Percentiles rank a stretch among this genome's conserved stretches.
phyloP scores from a whole-genome alignment of 2,888 invertebrate genomes.

The Cantharis rustica region DNA sequence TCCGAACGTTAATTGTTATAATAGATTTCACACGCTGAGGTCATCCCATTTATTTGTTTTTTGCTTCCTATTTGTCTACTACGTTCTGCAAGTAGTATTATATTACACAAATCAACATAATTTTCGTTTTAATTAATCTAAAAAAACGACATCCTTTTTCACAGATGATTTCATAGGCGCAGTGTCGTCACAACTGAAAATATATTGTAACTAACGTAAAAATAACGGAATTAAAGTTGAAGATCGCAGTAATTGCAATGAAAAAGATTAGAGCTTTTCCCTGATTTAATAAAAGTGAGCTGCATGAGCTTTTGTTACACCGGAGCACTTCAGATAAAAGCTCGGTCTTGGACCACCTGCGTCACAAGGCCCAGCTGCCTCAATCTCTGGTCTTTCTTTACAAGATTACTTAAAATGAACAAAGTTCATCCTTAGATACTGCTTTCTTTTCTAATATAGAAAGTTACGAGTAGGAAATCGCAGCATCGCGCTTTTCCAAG shows the following conservation, averaged over 20 bases:
- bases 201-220: conserved; percentile 7
- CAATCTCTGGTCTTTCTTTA: conserved; percentile 50
- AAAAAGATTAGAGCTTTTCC: conserved; percentile 48
- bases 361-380: conserved; percentile 45
- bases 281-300: conserved; percentile 50
- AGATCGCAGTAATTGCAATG: conserved; percentile 31
- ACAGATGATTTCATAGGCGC: conserved; percentile 27
- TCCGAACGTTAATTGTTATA: conserved; percentile 39
- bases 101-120: conserved; percentile 32
- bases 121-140: conserved; percentile 23
- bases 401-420: conserved; percentile 42
- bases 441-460: not conserved
- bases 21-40: conserved; percentile 42
- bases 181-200: conserved; percentile 15
- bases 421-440: conserved; percentile 31
- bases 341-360: conserved; percentile 46
- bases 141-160: conserved; percentile 26
- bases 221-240: conserved; percentile 13
- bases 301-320: conserved; percentile 29
- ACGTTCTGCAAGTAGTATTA: conserved; percentile 16
- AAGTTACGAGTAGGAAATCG: not conserved
- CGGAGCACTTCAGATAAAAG: conserved; percentile 49
- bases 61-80: conserved; percentile 34
- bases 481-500: not conserved
- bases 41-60: conserved; percentile 39